A percentile compares a stretch with the other conserved stretches of the same genome.
Evolutionary conservation across 2,113 vertebrate genomes (phyloP).

Genomic region (Oryzias celebensis): DNA sequence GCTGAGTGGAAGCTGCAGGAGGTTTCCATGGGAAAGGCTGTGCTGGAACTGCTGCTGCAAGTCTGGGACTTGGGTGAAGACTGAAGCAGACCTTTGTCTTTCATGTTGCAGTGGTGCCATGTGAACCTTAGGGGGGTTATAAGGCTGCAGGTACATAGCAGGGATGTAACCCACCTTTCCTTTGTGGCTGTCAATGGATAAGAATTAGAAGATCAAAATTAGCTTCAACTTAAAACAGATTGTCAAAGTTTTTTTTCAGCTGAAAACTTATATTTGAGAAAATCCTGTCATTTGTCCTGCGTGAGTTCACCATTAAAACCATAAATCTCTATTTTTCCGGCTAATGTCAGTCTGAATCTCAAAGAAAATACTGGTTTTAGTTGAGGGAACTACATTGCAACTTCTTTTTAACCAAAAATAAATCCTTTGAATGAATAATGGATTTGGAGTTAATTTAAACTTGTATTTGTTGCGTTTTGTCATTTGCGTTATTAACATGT

Average conservation of each 20-base stretch:
- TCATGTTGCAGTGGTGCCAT: slow-evolving; percentile 31
- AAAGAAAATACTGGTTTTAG: too few species aligned
- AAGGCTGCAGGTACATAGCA: slow-evolving; percentile 80
- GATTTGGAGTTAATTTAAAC: too few species aligned
- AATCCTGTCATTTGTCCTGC: too few species aligned
- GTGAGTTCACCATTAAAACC: too few species aligned
- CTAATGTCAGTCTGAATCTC: too few species aligned
- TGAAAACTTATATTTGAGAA: too few species aligned
- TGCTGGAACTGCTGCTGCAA: slow-evolving; percentile 31
- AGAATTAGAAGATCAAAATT: slow-evolving; percentile 1
- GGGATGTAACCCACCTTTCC: slow-evolving; percentile 81
- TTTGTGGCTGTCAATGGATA: slow-evolving; percentile 71
- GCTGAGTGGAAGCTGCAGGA: slow-evolving; percentile 6
- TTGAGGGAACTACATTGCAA: too few species aligned
- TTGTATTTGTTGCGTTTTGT: too few species aligned
- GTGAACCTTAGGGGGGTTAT: slow-evolving; percentile 71
- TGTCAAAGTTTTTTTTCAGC: neutral
- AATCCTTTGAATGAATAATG: too few species aligned
- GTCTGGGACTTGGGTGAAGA: neutral
- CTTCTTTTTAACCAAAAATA: too few species aligned
- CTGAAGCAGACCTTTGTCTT: neutral
- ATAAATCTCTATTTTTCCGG: too few species aligned
- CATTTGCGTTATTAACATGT: too few species aligned
- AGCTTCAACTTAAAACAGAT: neutral
- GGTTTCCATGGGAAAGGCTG: slow-evolving; percentile 58